Conservation (phyloP, 1,140 invertebrate species). For the Eulimnadia texana region DNA sequence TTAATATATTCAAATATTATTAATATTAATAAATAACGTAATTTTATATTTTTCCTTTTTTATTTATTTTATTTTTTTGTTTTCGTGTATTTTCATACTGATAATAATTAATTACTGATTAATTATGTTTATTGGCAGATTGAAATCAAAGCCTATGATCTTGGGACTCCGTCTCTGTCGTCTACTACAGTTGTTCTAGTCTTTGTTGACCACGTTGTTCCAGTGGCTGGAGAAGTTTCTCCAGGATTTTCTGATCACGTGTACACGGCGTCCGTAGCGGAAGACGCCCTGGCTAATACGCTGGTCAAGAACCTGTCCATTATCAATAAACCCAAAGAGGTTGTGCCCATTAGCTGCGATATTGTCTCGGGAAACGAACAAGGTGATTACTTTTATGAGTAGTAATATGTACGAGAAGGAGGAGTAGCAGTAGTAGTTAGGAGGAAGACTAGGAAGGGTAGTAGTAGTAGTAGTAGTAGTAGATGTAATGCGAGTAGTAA, state of each 20-base stretch:
- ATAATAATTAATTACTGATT: too few relatives aligned
- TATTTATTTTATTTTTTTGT: too few relatives aligned
- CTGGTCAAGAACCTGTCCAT: constrained; percentile 55
- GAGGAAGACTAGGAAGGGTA: too few relatives aligned
- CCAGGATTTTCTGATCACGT: constrained; percentile 67
- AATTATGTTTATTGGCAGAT: constrained; percentile 44
- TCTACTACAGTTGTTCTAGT: constrained; percentile 63
- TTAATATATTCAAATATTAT: too few relatives aligned
- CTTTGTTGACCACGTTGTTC: constrained; percentile 62
- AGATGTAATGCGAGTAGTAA: too few relatives aligned
- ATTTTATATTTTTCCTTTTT: too few relatives aligned
- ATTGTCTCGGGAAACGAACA: constrained; percentile 53
- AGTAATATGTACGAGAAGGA: background rate
- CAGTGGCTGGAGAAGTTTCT: constrained; percentile 41
- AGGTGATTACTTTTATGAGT: constrained; percentile 23
- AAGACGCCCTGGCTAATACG: constrained; percentile 51
- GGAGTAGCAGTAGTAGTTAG: too few relatives aligned
- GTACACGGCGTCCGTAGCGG: constrained; percentile 62
- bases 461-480: too few relatives aligned
- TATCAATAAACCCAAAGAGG: constrained; percentile 47
- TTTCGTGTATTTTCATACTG: too few relatives aligned
- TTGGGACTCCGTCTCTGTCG: constrained; percentile 65
- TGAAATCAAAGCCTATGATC: constrained; percentile 70
- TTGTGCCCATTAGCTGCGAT: constrained; percentile 54
- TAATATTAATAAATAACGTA: too few relatives aligned